Percentiles rank a stretch among this genome's conserved stretches.
Conservation (phyloP, 1,140 invertebrate genomes). For the Rhynchophorus ferrugineus region DNA sequence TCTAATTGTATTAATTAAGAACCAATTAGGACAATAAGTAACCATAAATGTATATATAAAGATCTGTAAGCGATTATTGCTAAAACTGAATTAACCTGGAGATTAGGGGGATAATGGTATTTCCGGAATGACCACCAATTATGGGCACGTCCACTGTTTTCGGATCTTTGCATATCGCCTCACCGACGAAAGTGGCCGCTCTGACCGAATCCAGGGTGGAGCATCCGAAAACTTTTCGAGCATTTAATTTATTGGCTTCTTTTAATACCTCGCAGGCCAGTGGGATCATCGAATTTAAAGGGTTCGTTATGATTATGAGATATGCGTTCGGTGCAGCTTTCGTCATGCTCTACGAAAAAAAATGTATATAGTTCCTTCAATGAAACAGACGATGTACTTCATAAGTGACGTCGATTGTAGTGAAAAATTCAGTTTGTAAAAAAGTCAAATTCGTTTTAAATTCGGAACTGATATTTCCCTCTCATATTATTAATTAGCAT, state of each 20-base stretch:
- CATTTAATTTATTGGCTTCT: constrained; percentile 53
- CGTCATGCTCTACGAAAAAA: constrained; percentile 37
- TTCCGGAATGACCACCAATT: constrained; percentile 68
- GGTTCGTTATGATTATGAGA: constrained; percentile 48
- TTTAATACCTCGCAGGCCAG: constrained; percentile 49
- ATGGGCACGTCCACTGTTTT: constrained; percentile 65
- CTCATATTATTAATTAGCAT: too few relatives aligned
- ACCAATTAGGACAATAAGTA: too few relatives aligned
- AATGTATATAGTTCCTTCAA: too few relatives aligned
- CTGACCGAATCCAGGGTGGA: constrained; percentile 69
- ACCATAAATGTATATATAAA: too few relatives aligned
- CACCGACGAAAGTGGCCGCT: constrained; percentile 61
- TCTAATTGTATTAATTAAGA: too few relatives aligned
- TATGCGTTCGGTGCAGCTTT: constrained; percentile 51
- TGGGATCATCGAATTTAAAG: constrained; percentile 52
- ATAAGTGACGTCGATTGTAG: too few relatives aligned
- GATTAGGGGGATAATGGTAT: constrained; percentile 77
- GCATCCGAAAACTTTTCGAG: constrained; percentile 66
- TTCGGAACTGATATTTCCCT: too few relatives aligned
- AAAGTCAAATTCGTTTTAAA: too few relatives aligned
- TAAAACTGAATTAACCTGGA: too few relatives aligned
- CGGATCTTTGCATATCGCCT: constrained; percentile 49
- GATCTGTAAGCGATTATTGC: too few relatives aligned
- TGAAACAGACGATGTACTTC: too few relatives aligned
- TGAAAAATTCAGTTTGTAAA: too few relatives aligned